Base-by-base conservation (phyloP, 2,888 invertebrate genomes). In the Lycaena phlaeas region DNA sequence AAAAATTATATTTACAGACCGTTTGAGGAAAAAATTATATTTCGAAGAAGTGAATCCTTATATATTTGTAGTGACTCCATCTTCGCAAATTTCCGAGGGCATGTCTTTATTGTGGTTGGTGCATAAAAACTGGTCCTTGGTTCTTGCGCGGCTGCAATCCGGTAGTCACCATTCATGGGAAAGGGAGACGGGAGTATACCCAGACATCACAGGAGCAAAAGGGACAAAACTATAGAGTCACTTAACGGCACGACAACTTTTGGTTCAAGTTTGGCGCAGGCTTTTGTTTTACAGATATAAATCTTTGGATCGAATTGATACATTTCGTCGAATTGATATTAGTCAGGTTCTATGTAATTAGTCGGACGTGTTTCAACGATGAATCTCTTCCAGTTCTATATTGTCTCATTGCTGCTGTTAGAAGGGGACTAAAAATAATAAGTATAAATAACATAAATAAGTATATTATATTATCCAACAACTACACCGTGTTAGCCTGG, bases 81-180 rank as follows among this genome's bases (percentile, higher is more conserved):
- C 49, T 50, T 53, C 44, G 47, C 45, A 49, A 48, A 52, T 54
- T 53, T 53, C 45, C 48, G 49, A 53, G 52, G 54, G 52, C 50
- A 50, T 49, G 52, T 54, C 52, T 54, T 55, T 56, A 52, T 57
- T 53, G 56, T 57, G 54, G 51, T 50, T 50, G 50, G 46, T 49
- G 53, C 56, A 66, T 64, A 77, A 79, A 79, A 79, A 79, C 77
- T 76, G 70, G 79, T 78, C 73, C 58, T 64, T 60, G 60, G 64
- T 59, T 68, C 64, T 64, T 54, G 54, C 42, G 50, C 50, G 52
- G 51, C 56, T 52, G 68, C 68, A 66, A 76, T 69, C 69, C 65
- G 60, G 69, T 65, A 74, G 68, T 54, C 56, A 61, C 75, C 79
- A 79, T 79, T 78, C 64, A 79, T 65, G 77, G 54, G 71, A 53